Base-by-base conservation (phyloP, 2,797 vertebrate genomes). In the Catostomus latipinnis region DNA sequence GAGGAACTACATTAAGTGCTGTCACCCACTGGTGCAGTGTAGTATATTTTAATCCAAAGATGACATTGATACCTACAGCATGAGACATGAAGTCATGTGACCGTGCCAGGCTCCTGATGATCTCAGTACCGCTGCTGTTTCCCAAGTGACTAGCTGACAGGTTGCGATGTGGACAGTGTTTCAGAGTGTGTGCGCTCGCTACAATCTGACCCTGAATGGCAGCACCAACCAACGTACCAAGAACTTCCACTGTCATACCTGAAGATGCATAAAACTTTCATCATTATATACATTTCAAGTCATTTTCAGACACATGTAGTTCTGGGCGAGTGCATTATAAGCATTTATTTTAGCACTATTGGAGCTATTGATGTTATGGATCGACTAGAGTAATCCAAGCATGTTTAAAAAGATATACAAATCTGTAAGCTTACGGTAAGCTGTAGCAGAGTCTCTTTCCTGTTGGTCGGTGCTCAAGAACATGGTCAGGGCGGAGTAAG, bases 401-500 rank as follows among this genome's bases (percentile, higher is more conserved):
- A 34, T 4, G 34, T 3, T 6, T 73, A 60, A n/a, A 50, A 49
- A 50, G 56, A 60, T 60, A 16, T 9, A 53, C 4, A 13, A 12
- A 56, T 10, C 1, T 1, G 46, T 46, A 18, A 46, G 54, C 82
- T 70, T 94, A 99, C 98, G 88, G 89, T 97, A 99, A 0, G 97
- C 97, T 0, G 97, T 99, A 87, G 95, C 96, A 0, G 96, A 98
- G 91, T 99, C 97, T 87, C 98, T 91, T 72, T 99, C 97, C 88
- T 88, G 93, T 89, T 98, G 96, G 83, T 96, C 93, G 0, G 94
- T 93, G 84, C 96, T 98, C 89, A 99, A 94, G 87, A 98, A 96
- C 97, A 99, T 99, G 87, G 96, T 98, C 88, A 99, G 96, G 13
- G 97, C 96, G 1, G 96, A 96, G 85, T 98, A 99, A 66, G 97